phyloP scores from a whole-genome alignment of 2,888 invertebrate species.

The Melitaea athalia region DNA sequence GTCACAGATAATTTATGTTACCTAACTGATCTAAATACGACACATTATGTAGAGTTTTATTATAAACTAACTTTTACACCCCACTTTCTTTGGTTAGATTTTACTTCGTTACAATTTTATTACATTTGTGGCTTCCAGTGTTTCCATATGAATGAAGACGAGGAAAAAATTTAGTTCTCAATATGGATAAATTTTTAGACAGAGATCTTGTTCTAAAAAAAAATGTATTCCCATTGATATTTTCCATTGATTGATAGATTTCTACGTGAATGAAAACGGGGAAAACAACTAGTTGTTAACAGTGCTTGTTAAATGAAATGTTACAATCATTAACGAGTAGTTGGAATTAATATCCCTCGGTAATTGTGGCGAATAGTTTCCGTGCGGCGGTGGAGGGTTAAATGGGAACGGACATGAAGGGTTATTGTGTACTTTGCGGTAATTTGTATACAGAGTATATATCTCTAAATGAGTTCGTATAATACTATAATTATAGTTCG shows the following conservation, averaged over 20 bases:
- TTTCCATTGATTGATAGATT: no score
- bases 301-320: constrained; percentile 34
- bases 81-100: no score
- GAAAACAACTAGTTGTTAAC: no score
- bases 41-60: constrained; percentile 4
- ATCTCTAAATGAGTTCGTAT: not conserved
- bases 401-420: constrained; percentile 32
- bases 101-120: no score
- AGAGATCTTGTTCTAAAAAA: no score
- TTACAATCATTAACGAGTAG: constrained; percentile 36
- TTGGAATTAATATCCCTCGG: constrained; percentile 38
- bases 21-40: not conserved
- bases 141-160: no score
- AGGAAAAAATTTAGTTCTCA: no score
- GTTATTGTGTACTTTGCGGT: constrained; percentile 8
- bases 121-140: no score
- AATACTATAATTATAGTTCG: no score
- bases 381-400: constrained; percentile 33
- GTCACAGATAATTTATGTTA: constrained; percentile 8
- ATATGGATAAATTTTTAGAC: no score
- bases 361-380: constrained; percentile 45
- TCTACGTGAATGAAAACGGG: no score
- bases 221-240: no score
- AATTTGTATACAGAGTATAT: constrained; percentile 7
- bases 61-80: not conserved